Base-by-base conservation (phyloP, 1,140 invertebrate species). In the Bombus superbus region DNA sequence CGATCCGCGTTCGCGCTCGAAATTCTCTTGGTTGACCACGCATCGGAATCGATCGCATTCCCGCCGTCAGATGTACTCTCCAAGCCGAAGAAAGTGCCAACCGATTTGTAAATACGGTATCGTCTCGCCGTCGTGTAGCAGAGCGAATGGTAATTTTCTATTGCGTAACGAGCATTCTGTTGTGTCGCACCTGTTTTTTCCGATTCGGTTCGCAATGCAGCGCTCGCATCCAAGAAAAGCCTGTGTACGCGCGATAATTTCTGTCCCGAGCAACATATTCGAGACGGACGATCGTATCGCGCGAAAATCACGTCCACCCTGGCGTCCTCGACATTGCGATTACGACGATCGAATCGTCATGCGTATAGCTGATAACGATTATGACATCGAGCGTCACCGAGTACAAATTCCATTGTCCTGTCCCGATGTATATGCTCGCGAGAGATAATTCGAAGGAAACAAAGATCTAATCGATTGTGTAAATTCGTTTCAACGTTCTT, bases 11-110 rank as follows among this genome's bases (percentile, higher is more conserved):
- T 44, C 15, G 66, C 40, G 8, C 28, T 83, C 68, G 75, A 79
- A 47, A 78, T 88, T 64, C 81, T 90, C 89, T 88, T 82, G 82
- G 64, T 90, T 88, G 86, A 86, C 88, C 89, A 90, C 88, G 71
- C 89, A 90, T 90, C 89, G 89, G 89, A 90, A 90, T 76, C 32
- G 28, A 78, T n/a, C 40, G 35, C 64, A 53, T 76, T 66, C 53
- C 85, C 74, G 22, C n/a, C 38, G 28, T 4, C 2, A 57, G 44
- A 62, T 15, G 18, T 40, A 32, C 81, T 84, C 81, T 84, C 53
- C 64, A 75, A 76, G n/a, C 47, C 40, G 74, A 87, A 78, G 47
- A 85, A 77, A 90, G 83, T 90, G 88, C 88, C 88, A 90, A 90
- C 73, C 86, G 86, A 90, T 83, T 76, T 90, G 76, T 90, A 89